Evolutionary conservation across 1,140 invertebrate genomes (phyloP).

Genomic region (Lordiphosa mommai): DNA sequence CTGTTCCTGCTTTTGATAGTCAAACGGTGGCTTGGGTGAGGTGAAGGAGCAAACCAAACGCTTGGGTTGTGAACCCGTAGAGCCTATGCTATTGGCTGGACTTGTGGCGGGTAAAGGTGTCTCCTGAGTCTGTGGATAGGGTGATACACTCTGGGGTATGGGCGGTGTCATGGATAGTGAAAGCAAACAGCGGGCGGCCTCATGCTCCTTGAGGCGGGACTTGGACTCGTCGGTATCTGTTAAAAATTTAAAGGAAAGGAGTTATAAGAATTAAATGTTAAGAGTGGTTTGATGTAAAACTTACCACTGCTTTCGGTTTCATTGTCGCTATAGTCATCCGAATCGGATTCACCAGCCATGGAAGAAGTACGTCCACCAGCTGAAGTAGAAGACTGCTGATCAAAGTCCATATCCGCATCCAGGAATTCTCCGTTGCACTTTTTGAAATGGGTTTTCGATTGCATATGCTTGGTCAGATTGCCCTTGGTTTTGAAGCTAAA

Average conservation of each 20-base stretch:
- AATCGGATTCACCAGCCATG: constrained; percentile 82
- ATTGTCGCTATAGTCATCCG: constrained; percentile 85
- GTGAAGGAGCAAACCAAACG: constrained; percentile 71
- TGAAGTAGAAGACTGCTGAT: constrained; percentile 84
- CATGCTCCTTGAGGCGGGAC: constrained; percentile 87
- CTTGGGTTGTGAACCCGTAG: constrained; percentile 47
- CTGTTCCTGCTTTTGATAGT: constrained; percentile 78
- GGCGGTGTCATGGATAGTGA: constrained; percentile 84
- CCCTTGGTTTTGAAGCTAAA: constrained; percentile 97
- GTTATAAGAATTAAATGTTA: neutral
- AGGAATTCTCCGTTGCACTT: constrained; percentile 86
- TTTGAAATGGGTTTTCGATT: constrained; percentile 98
- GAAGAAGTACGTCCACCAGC: constrained; percentile 80
- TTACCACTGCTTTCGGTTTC: constrained; percentile 85
- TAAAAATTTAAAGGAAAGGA: neutral
- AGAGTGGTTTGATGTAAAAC: constrained; percentile 10
- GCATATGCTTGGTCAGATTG: constrained; percentile 99
- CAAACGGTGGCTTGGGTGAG: constrained; percentile 75
- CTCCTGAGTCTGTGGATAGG: constrained; percentile 42
- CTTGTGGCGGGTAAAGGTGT: constrained; percentile 41
- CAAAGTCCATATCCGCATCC: constrained; percentile 85
- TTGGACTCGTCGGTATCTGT: constrained; percentile 82
- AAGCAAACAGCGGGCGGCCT: constrained; percentile 92
- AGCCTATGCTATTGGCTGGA: constrained; percentile 63
- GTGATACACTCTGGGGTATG: constrained; percentile 61